phyloP scores from a whole-genome alignment of 2,113 vertebrate genomes.

The Zosterops borbonicus region DNA sequence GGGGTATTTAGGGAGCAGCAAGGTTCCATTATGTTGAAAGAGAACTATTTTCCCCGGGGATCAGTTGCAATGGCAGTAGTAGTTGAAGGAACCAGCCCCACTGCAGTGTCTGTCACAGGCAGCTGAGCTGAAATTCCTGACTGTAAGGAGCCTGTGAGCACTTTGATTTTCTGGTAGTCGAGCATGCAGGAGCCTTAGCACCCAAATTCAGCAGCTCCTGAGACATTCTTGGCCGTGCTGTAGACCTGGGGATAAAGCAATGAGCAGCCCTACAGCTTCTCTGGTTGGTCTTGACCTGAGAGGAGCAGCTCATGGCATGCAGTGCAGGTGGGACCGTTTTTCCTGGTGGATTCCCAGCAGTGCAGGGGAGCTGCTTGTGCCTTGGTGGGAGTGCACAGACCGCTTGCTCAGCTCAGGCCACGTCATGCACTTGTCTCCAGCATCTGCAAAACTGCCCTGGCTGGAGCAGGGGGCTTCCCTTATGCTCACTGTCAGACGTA shows the following conservation, averaged over 20 bases:
- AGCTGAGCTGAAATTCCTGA: neutral
- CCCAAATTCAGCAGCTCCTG: neutral
- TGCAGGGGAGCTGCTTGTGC: rapidly evolving
- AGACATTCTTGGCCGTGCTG: rapidly evolving
- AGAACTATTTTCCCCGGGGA: neutral
- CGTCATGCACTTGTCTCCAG: neutral
- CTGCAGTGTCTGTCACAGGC: neutral
- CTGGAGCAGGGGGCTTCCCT: neutral
- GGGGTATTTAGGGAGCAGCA: neutral
- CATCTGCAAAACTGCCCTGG: neutral
- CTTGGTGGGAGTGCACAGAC: no score
- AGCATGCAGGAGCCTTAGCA: rapidly evolving
- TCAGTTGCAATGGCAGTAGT: rapidly evolving
- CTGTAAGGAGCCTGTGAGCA: neutral
- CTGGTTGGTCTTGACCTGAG: neutral
- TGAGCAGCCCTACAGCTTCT: neutral
- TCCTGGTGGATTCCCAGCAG: neutral
- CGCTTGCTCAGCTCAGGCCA: neutral
- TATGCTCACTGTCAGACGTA: rapidly evolving
- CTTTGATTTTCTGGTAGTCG: neutral
- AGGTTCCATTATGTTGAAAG: neutral
- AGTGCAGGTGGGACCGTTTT: rapidly evolving
- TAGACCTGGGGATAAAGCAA: neutral
- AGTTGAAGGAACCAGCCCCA: neutral
- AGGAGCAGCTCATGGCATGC: rapidly evolving